phyloP scores from a whole-genome alignment of 2,888 invertebrate species.

The Mythimna pallens region DNA sequence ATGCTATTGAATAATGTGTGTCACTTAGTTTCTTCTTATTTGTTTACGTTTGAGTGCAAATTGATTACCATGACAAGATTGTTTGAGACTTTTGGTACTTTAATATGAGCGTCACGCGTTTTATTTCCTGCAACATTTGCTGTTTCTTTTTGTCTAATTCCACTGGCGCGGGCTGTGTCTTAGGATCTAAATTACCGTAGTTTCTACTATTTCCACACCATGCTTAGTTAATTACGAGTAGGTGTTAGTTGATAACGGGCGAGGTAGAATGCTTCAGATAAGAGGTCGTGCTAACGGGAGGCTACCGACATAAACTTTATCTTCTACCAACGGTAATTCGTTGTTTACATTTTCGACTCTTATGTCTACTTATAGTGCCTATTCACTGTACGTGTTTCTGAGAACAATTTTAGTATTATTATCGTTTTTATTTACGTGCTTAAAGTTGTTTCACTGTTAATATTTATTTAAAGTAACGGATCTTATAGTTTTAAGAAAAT shows the following conservation, averaged over 20 bases:
- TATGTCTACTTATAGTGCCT: constrained; percentile 47
- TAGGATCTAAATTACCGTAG: constrained; percentile 2
- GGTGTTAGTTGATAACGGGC: constrained; percentile 59
- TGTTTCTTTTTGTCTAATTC: constrained; percentile 2
- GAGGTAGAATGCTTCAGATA: constrained; percentile 76
- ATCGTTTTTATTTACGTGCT: constrained; percentile 19
- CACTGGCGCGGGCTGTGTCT: not conserved
- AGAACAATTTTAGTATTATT: constrained; percentile 31
- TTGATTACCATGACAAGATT: constrained; percentile 1
- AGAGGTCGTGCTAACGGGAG: constrained; percentile 71
- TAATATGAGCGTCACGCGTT: not conserved
- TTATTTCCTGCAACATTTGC: not conserved
- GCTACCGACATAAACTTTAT: constrained; percentile 66
- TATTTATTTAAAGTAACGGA: constrained; percentile 15
- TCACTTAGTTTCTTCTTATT: constrained; percentile 38
- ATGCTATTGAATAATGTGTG: constrained; percentile 61
- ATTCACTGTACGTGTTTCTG: constrained; percentile 29
- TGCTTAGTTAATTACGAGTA: constrained; percentile 54
- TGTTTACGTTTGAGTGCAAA: constrained; percentile 15
- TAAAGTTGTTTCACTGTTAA: constrained; percentile 7
- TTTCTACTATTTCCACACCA: constrained; percentile 33
- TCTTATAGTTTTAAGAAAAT: constrained; percentile 15
- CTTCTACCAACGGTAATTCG: constrained; percentile 70
- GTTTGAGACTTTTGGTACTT: not conserved
- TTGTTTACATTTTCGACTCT: constrained; percentile 70